Evolutionary conservation across 2,888 invertebrate species (phyloP).

Genomic region (Lydus trimaculatus): DNA sequence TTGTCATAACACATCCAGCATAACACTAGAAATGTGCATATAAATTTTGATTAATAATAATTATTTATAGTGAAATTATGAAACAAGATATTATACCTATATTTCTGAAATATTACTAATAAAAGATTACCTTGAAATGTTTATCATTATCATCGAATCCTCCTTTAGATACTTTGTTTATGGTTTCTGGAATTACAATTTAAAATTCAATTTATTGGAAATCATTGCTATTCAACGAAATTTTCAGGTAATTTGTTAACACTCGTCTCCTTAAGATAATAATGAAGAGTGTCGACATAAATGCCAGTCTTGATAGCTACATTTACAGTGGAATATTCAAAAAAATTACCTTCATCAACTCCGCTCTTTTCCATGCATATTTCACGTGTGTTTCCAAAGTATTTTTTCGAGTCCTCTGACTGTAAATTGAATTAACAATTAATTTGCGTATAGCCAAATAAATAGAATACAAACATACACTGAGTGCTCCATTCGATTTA

Average conservation of each 20-base stretch:
- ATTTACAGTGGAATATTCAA: background rate
- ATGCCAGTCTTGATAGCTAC: too few species aligned
- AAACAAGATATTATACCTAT: background rate
- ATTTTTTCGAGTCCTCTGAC: conserved; percentile 17
- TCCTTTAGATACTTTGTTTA: conserved; percentile 27
- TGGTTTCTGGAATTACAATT: conserved; percentile 18
- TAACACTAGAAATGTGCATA: conserved; percentile 35
- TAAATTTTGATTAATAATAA: conserved; percentile 11
- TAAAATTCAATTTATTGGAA: background rate
- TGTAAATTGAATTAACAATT: background rate
- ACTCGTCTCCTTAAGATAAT: too few species aligned
- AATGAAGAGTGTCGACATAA: too few species aligned
- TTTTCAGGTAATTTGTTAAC: too few species aligned
- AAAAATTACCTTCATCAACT: conserved; percentile 23
- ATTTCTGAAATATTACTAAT: background rate
- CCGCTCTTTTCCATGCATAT: conserved; percentile 21
- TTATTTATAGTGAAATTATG: background rate
- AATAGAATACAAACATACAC: conserved; percentile 11
- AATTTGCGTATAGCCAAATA: background rate
- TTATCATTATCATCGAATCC: conserved; percentile 23
- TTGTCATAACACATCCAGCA: conserved; percentile 34
- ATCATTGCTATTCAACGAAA: too few species aligned
- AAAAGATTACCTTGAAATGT: conserved; percentile 28
- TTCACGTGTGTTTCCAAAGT: too few species aligned
- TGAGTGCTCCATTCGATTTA: conserved; percentile 22